These are phyloP conservation scores for Sminthurinus signatus DNA, from an alignment of 1,140 invertebrate genomes.

Conservation along the genomic window DNA sequence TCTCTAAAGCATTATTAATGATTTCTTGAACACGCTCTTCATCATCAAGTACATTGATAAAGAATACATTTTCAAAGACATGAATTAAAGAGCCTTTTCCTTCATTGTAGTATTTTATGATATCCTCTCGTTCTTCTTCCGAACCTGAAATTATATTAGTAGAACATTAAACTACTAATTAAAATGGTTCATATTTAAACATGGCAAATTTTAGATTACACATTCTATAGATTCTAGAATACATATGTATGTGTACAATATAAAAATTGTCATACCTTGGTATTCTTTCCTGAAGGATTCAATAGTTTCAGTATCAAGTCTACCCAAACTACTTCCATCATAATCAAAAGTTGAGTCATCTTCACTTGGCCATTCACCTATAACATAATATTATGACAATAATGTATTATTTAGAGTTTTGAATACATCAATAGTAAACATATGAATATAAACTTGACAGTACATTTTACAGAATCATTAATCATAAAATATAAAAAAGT, in stretches of 20 bases:
- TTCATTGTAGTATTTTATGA: conserved; percentile 3
- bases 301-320: not conserved
- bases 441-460: not conserved
- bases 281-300: conserved; percentile 5
- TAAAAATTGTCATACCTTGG: not conserved
- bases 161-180: no score
- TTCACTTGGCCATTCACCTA: conserved; percentile 4
- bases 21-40: not conserved
- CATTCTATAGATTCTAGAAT: no score
- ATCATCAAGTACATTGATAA: conserved; percentile 3
- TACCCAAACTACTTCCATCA: not conserved
- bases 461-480: not conserved
- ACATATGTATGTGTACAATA: not conserved
- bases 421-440: no score
- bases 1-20: not conserved
- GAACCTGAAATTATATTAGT: no score
- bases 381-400: no score
- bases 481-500: not conserved
- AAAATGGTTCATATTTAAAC: no score
- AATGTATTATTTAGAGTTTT: no score
- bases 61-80: conserved; percentile 5
- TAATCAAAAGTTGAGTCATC: not conserved
- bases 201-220: no score
- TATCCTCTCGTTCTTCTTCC: not conserved
- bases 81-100: conserved; percentile 3